Base-by-base conservation (phyloP, 2,797 vertebrate species). In the Platalea minor region DNA sequence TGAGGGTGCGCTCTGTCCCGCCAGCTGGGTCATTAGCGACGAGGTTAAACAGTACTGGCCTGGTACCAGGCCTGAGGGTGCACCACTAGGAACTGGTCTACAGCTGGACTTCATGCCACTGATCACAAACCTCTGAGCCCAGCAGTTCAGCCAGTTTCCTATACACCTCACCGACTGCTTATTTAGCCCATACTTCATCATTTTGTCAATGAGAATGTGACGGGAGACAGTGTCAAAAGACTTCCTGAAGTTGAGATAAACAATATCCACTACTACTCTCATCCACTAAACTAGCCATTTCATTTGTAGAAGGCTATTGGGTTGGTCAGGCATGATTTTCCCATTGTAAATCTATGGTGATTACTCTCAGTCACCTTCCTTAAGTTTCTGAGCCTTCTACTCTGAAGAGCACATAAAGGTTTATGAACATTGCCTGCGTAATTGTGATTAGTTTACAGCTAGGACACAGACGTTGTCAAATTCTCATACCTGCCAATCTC, bases 1-100 rank as follows among this genome's bases (percentile, higher is more conserved):
- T 64, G 31, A 64, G 5, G 8, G 17, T 60, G 4, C 5, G 17
- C 7, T 75, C 13, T 1, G 5, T 31, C n/a, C 20, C 18, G 23
- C 15, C 29, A 39, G 6, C 14, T 2, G 1, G 25, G 20, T 57
- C 23, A 21, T 25, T 57, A 63, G 60, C 0, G 0, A 50, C 3
- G 2, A 63, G 5, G 6, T 78, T 63, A 63, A 91, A 68, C 2
- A 31, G 5, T 17, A 28, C 2, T 61, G 26, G 19, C 25, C n/a
- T 35, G 37, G 17, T n/a, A 25, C 25, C n/a, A 79, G 28, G 15
- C 18, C 37, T 50, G 33, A 65, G 9, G 4, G 25, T 54, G 33
- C 5, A 24, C 4, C 6, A 5, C 19, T 15, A 35, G 7, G 6
- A 13, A 19, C 29, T 35, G 4, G 24, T 17, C 10, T 86, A 7